A percentile compares a stretch with the other conserved stretches of the same genome.
Conservation (phyloP, 2,113 vertebrate genomes). For the Varanus salvator region DNA sequence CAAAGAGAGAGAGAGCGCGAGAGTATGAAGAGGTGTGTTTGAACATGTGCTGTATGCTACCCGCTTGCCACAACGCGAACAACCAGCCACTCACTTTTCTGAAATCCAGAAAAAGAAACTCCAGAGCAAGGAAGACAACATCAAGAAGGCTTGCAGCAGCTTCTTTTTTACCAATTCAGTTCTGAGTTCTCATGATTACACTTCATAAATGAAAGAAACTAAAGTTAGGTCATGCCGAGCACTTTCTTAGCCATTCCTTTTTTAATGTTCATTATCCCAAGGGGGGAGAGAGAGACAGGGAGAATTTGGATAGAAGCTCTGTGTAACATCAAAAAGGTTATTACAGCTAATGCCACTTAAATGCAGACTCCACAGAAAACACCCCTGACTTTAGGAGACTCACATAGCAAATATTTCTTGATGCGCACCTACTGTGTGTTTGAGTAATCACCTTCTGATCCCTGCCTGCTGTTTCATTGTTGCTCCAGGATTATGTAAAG, state of each 20-base stretch:
- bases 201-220: slow-evolving; percentile 22
- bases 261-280: neutral
- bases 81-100: neutral
- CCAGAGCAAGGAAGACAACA: neutral
- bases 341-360: slow-evolving; percentile 49
- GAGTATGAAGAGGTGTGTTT: neutral
- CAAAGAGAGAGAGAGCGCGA: neutral
- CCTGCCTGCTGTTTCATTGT: slow-evolving; percentile 57
- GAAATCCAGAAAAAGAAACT: neutral
- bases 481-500: slow-evolving; percentile 53
- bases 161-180: slow-evolving; percentile 11
- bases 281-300: neutral
- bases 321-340: slow-evolving; percentile 32
- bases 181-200: slow-evolving; percentile 10
- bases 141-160: neutral
- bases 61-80: neutral
- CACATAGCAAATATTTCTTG: slow-evolving; percentile 51
- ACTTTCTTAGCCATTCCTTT: neutral
- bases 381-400: slow-evolving; percentile 45
- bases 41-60: neutral
- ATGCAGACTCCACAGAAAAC: slow-evolving; percentile 40
- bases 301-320: slow-evolving; percentile 16
- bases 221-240: slow-evolving; percentile 23
- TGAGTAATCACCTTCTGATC: slow-evolving; percentile 64
- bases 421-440: slow-evolving; percentile 44